Percentiles rank a stretch among this genome's conserved stretches.
phyloP scores from a whole-genome alignment of 2,888 invertebrate genomes.

The Magallana nippona region DNA sequence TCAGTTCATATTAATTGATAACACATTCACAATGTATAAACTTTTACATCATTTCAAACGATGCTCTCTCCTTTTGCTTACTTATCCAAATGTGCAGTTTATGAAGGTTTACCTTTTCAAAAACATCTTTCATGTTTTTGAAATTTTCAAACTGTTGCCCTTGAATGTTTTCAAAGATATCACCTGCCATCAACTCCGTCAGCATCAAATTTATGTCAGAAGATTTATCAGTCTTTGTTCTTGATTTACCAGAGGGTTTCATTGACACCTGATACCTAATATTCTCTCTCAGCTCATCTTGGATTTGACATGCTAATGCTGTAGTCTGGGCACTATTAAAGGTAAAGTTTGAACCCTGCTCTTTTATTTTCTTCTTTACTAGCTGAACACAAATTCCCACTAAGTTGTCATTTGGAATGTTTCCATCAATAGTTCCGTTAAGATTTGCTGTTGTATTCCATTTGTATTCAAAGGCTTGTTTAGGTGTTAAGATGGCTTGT shows the following conservation, averaged over 20 bases:
- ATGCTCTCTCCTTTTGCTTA: background rate
- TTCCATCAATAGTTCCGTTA: conserved; percentile 39
- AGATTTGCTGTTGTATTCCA: conserved; percentile 48
- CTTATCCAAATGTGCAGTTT: conserved; percentile 1
- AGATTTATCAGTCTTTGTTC: too few relatives aligned
- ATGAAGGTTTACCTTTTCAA: background rate
- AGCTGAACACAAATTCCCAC: conserved; percentile 43
- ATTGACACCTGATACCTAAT: too few relatives aligned
- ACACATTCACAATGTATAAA: background rate
- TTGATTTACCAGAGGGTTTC: too few relatives aligned
- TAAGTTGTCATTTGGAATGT: conserved; percentile 49
- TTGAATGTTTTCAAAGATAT: background rate
- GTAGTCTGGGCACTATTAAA: background rate
- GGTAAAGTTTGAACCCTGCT: background rate
- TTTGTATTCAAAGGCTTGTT: conserved; percentile 41
- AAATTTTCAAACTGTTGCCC: background rate
- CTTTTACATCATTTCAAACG: conserved; percentile 1
- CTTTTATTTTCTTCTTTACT: too few relatives aligned
- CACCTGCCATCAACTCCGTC: too few relatives aligned
- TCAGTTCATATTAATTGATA: background rate
- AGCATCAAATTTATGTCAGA: too few relatives aligned
- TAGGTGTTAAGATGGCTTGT: conserved; percentile 18
- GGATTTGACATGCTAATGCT: background rate
- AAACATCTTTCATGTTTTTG: conserved; percentile 4
- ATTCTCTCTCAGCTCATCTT: background rate